A percentile compares a stretch with the other conserved stretches of the same genome.
Conservation (phyloP, 2,888 invertebrate genomes). For the Drosophila infuscata region DNA sequence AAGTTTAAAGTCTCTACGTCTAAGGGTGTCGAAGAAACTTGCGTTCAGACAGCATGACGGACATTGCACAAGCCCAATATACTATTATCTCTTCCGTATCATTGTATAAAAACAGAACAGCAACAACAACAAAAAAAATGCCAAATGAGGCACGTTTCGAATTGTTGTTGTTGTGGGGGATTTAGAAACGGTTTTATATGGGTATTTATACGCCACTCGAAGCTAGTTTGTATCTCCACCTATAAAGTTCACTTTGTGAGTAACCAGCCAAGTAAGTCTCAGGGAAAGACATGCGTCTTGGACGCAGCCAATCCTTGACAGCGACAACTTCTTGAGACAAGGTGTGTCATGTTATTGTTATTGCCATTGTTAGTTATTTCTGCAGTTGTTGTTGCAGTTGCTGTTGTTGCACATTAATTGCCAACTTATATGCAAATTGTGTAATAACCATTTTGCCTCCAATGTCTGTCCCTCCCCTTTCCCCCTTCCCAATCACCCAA, state of each 20-base stretch:
- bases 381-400: conserved; percentile 11
- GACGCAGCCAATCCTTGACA: conserved; percentile 66
- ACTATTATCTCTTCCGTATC: too few species aligned
- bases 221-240: conserved; percentile 25
- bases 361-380: conserved; percentile 36
- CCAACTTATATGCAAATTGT: conserved; percentile 75
- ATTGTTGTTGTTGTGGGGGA: conserved; percentile 34
- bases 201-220: conserved; percentile 58
- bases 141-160: conserved; percentile 64
- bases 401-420: conserved; percentile 67
- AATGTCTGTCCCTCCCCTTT: conserved; percentile 22
- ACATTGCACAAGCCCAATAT: too few species aligned
- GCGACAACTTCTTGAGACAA: conserved; percentile 48
- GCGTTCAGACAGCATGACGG: too few species aligned
- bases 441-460: conserved; percentile 62
- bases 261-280: conserved; percentile 28
- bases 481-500: conserved; percentile 9
- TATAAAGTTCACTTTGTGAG: conserved; percentile 15
- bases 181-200: conserved; percentile 63
- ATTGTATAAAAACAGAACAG: conserved; percentile 15
- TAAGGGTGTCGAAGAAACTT: too few species aligned
- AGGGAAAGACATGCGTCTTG: conserved; percentile 7
- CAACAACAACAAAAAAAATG: conserved; percentile 10
- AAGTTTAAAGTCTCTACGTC: too few species aligned
- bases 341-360: conserved; percentile 62